Evolutionary conservation across 2,797 vertebrate genomes (phyloP).

Genomic region (Lindbergichthys nudifrons): DNA sequence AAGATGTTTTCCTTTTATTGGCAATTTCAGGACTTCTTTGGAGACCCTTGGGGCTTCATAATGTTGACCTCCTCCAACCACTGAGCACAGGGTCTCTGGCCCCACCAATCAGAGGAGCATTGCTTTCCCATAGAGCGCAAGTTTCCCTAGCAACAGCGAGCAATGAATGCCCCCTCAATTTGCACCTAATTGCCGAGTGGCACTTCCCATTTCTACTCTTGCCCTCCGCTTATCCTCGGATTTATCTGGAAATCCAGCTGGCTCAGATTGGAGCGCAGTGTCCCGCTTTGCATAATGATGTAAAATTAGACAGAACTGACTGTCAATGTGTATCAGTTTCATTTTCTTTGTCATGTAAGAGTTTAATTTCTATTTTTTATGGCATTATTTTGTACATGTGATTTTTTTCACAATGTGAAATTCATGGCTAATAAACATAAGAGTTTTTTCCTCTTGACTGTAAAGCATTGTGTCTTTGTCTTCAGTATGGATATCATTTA

Average conservation of each 20-base stretch:
- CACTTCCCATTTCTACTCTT: conserved; percentile 81
- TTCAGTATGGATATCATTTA: conserved; percentile 5
- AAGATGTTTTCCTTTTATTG: conserved; percentile 48
- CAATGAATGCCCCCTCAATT: conserved; percentile 91
- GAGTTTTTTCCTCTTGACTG: conserved; percentile 93
- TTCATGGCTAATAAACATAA: conserved; percentile 97
- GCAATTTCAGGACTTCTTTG: conserved; percentile 36
- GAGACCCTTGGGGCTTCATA: conserved; percentile 60
- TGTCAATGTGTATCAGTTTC: conserved; percentile 72
- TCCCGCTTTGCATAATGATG: conserved; percentile 64
- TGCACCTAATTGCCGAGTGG: conserved; percentile 87
- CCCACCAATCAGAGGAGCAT: conserved; percentile 85
- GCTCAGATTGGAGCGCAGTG: conserved; percentile 75
- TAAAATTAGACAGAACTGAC: conserved; percentile 65
- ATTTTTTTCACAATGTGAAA: conserved; percentile 98
- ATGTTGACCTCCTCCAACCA: conserved; percentile 77
- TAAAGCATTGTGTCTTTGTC: conserved; percentile 43
- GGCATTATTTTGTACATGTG: conserved; percentile 94
- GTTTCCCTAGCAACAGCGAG: conserved; percentile 91
- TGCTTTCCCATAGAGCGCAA: conserved; percentile 83
- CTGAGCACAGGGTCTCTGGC: conserved; percentile 85
- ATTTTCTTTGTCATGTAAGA: conserved; percentile 67
- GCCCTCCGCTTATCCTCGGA: conserved; percentile 48
- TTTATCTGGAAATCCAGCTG: conserved; percentile 59
- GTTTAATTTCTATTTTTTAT: conserved; percentile 84